phyloP scores from a whole-genome alignment of 2,888 invertebrate genomes.

The Vannuccia rotundouncinata region DNA sequence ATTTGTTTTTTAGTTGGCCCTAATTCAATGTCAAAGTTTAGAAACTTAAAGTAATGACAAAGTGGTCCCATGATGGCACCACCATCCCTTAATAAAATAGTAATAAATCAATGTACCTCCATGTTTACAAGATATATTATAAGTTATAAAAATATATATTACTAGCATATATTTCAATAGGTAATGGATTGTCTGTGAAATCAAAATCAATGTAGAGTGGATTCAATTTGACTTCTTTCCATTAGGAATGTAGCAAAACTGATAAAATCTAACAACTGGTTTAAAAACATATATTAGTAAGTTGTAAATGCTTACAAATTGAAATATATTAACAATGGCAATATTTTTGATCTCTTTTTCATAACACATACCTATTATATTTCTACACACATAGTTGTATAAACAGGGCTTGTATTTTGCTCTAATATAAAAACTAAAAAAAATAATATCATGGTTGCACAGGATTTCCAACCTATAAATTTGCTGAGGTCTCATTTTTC shows the following conservation, averaged over 20 bases:
- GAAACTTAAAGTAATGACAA: too few relatives aligned
- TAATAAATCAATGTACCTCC: neutral
- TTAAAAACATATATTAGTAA: neutral
- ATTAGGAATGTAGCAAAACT: neutral
- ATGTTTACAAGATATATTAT: neutral
- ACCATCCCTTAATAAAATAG: too few relatives aligned
- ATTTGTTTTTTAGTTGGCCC: too few relatives aligned
- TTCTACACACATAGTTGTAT: too few relatives aligned
- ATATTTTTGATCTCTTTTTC: neutral
- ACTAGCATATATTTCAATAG: conserved; percentile 20
- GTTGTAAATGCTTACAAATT: neutral
- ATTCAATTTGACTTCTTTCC: conserved; percentile 1
- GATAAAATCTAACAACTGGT: neutral
- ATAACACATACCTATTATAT: neutral
- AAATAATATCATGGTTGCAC: too few relatives aligned
- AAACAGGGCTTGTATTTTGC: too few relatives aligned
- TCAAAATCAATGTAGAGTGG: conserved; percentile 12
- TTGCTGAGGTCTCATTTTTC: too few relatives aligned
- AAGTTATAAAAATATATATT: conserved; percentile 8
- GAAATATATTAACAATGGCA: neutral
- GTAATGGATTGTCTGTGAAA: too few relatives aligned
- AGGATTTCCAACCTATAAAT: too few relatives aligned
- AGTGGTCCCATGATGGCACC: too few relatives aligned
- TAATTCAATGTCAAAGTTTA: too few relatives aligned
- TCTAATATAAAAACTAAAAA: too few relatives aligned